Conservation (phyloP, 2,888 invertebrate genomes). For the Lochmaea crataegi region DNA sequence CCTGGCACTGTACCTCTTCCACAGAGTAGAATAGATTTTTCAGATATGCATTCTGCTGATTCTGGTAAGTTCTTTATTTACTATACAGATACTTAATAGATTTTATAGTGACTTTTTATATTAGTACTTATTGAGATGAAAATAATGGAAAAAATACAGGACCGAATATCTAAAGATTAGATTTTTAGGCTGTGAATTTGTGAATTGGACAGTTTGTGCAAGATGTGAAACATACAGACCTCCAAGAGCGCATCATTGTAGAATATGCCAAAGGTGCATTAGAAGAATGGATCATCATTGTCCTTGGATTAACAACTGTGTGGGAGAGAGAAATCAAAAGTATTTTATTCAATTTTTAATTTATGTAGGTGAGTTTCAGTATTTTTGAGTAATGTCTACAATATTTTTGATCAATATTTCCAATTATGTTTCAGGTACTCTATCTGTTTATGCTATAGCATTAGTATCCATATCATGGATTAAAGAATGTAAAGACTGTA, state of each 20-base stretch:
- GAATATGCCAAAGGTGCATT: conserved; percentile 86
- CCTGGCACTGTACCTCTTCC: conserved; percentile 88
- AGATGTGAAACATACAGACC: conserved; percentile 86
- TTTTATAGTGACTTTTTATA: no score
- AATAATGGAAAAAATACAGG: no score
- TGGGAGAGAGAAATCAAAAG: conserved; percentile 92
- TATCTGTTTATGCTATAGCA: conserved; percentile 72
- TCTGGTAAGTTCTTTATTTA: conserved; percentile 55
- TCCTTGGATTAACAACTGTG: conserved; percentile 94
- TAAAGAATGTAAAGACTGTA: conserved; percentile 75
- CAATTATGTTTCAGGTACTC: conserved; percentile 38
- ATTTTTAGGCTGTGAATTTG: conserved; percentile 66
- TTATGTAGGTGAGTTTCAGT: conserved; percentile 71
- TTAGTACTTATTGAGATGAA: no score
- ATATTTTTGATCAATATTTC: background rate
- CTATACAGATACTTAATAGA: background rate
- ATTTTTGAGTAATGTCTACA: background rate
- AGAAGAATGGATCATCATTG: conserved; percentile 88
- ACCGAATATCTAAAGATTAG: background rate
- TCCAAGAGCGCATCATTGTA: conserved; percentile 88
- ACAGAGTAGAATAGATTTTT: conserved; percentile 79
- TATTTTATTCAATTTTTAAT: conserved; percentile 90
- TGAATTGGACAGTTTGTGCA: conserved; percentile 84
- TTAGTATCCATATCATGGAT: conserved; percentile 80
- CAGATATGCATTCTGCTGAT: conserved; percentile 78